Evolutionary conservation across 1,140 invertebrate species (phyloP), one percentile per base, ranked within the genome.

Genomic region (Drosophila aff.): DNA sequence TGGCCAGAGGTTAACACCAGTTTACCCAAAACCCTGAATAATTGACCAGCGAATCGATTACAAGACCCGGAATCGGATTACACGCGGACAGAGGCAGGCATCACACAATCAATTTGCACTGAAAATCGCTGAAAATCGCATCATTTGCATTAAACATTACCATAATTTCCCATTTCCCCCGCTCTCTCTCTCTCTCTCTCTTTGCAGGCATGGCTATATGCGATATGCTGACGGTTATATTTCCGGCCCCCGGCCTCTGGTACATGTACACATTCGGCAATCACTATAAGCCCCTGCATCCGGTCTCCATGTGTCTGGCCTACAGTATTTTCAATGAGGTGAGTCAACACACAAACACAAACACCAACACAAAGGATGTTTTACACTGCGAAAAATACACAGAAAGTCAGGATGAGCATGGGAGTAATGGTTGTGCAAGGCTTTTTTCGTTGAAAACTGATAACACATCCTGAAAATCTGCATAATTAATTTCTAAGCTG

Each of bases 211-310:
- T 99, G 97, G 98, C 98, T 0, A 94, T 99, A 2, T 97, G 97
- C 69, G 98, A 99, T 93, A 96, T 98, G 95, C 95, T 98, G 87
- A 99, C 98, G 0, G 95, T 98, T 78, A 94, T 98, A 18, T 96
- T 97, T 91, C 97, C 97, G 1, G 95, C 97, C 3, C 97, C 97
- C 0, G 97, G 97, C 94, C 94, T 97, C 13, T 96, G 98, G 91
- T 98, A 98, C 93, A 97, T 98, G 95, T 98, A 97, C 94, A 97
- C 97, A 7, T 96, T 98, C 66, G 96, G 96, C 31, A 96, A 98
- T 93, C 96, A 98, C 85, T 95, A 96, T 90, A 96, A 96, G 86
- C 96, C 96, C 0, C 91, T 97, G 66, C 95, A 94, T 74, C 96
- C 96, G 2, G 94, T 96, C 0, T 94, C 95, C 21, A 94, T 96